These are phyloP conservation scores for Psittacula derbiana DNA, from an alignment of 2,797 vertebrate genomes.

Conservation along the genomic window DNA sequence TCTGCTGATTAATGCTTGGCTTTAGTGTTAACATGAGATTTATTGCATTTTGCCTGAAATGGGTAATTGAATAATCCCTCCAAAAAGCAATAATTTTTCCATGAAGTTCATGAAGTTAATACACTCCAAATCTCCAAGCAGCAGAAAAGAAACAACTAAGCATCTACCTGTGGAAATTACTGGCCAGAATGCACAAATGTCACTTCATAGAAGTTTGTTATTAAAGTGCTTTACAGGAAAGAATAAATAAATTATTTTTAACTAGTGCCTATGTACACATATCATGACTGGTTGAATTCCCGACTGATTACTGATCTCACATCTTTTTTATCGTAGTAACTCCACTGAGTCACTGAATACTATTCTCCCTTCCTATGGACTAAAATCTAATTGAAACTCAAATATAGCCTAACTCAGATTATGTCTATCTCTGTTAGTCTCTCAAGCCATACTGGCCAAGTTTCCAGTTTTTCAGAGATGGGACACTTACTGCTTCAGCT, in stretches of 20 bases:
- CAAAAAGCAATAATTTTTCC: conserved; percentile 63
- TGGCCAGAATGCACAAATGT: not conserved
- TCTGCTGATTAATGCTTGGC: conserved; percentile 51
- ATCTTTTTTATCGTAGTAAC: not conserved
- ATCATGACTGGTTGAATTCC: not conserved
- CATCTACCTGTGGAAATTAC: not conserved
- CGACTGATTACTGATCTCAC: not conserved
- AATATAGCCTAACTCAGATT: not conserved
- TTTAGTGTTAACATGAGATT: conserved; percentile 41
- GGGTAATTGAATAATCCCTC: conserved; percentile 64
- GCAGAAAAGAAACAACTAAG: not conserved
- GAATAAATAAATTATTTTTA: not conserved
- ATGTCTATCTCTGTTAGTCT: not conserved
- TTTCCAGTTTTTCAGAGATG: not conserved
- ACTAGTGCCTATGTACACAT: not conserved
- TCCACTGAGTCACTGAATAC: not conserved
- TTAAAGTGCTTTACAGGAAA: not conserved
- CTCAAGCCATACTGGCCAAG: not conserved
- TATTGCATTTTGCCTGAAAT: conserved; percentile 45
- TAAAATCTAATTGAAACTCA: not conserved
- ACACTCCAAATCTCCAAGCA: conserved; percentile 31
- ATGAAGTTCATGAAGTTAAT: conserved; percentile 58
- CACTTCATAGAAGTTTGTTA: not conserved
- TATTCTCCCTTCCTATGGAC: not conserved
- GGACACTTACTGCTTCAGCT: not conserved